phyloP scores from a whole-genome alignment of 2,113 vertebrate genomes.

The Saccopteryx bilineata region DNA sequence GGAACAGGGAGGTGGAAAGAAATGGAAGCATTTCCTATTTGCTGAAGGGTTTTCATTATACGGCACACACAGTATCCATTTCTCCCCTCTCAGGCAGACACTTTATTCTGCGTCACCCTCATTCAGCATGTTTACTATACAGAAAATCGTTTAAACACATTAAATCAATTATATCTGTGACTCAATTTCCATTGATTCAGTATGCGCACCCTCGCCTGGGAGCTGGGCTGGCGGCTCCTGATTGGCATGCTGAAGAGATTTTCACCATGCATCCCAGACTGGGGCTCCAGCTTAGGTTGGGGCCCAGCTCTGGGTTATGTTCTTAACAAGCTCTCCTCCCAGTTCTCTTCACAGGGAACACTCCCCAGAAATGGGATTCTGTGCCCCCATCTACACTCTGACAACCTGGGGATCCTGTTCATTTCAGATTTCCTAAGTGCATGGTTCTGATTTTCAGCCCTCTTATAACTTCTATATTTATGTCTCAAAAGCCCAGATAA shows the following conservation, averaged over 20 bases:
- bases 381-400: fast-evolving
- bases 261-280: not conserved
- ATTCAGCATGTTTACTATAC: constrained; percentile 74
- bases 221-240: not conserved
- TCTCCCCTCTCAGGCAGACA: constrained; percentile 61
- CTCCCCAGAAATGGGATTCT: not conserved
- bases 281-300: not conserved
- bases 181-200: constrained; percentile 75
- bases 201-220: not conserved
- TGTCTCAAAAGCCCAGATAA: not conserved
- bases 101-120: constrained; percentile 58
- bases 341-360: not conserved
- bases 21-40: not conserved
- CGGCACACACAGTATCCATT: not conserved
- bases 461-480: not conserved
- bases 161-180: constrained; percentile 77
- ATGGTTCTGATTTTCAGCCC: not conserved
- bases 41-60: constrained; percentile 23
- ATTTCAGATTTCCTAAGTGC: not conserved
- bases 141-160: constrained; percentile 74
- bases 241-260: not conserved
- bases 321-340: not conserved
- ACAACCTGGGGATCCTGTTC: not conserved
- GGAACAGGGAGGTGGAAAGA: constrained; percentile 5
- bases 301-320: not conserved